phyloP scores from a whole-genome alignment of 1,140 invertebrate genomes.

The Manduca sexta region DNA sequence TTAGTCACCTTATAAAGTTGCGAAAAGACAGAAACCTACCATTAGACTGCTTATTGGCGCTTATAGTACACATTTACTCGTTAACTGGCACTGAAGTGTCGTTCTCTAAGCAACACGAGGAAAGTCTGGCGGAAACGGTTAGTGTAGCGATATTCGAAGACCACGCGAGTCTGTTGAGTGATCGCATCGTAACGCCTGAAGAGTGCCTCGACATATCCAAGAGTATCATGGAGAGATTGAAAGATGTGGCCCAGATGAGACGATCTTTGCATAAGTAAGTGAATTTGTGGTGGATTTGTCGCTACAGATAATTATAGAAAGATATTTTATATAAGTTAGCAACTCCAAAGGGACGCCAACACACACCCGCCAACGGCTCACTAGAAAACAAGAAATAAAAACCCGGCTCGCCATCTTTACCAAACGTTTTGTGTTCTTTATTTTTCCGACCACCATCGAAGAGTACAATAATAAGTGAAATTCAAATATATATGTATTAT shows the following conservation, averaged over 20 bases:
- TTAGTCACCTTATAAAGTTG: slow-evolving; percentile 75
- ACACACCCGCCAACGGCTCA: no score
- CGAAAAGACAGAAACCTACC: slow-evolving; percentile 72
- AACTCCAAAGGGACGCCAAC: no score
- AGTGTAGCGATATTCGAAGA: slow-evolving; percentile 77
- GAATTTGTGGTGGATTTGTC: not conserved
- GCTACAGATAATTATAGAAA: no score
- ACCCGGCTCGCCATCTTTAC: no score
- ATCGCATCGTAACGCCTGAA: slow-evolving; percentile 39
- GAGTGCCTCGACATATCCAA: slow-evolving; percentile 43
- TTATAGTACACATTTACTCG: slow-evolving; percentile 78
- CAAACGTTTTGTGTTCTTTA: no score
- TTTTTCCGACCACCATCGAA: no score
- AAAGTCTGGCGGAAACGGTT: slow-evolving; percentile 70
- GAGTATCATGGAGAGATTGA: slow-evolving; percentile 45
- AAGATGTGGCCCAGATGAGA: slow-evolving; percentile 56
- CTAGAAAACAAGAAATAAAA: no score
- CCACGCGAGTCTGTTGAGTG: slow-evolving; percentile 46
- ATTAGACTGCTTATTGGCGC: slow-evolving; percentile 75
- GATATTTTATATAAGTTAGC: no score
- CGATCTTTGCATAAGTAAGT: slow-evolving; percentile 52
- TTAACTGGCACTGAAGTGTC: slow-evolving; percentile 75
- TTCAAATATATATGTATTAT: not conserved
- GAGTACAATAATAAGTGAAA: no score
- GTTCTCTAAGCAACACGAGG: slow-evolving; percentile 73